phyloP scores from a whole-genome alignment of 2,113 vertebrate genomes.

The Eubucco bourcierii region DNA sequence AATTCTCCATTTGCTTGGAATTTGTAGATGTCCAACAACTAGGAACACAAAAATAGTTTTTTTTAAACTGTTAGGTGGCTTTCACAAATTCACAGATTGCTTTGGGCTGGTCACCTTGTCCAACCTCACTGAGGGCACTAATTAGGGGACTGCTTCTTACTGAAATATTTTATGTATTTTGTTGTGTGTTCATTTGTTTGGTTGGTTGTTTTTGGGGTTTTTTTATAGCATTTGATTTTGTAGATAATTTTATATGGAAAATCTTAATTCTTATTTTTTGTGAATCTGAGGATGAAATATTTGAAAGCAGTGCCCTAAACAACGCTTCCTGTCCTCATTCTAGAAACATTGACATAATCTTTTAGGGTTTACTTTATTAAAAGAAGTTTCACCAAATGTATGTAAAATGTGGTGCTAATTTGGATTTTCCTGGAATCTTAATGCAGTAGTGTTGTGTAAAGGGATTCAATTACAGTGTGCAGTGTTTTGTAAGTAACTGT shows the following conservation, averaged over 20 bases:
- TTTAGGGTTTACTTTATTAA: background rate
- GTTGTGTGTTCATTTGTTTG: background rate
- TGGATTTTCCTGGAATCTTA: conserved; percentile 71
- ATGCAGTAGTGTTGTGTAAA: conserved; percentile 68
- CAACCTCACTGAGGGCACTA: background rate
- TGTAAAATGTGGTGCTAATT: conserved; percentile 66
- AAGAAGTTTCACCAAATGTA: background rate
- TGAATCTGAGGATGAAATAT: background rate
- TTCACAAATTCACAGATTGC: background rate
- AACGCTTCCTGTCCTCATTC: background rate
- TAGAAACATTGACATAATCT: background rate
- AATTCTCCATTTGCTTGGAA: background rate
- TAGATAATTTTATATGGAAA: background rate
- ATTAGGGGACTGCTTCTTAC: background rate
- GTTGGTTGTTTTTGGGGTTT: too few species aligned
- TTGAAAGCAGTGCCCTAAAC: background rate
- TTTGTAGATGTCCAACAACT: background rate
- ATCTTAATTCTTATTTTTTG: background rate
- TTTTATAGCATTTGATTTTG: background rate
- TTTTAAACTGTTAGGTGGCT: background rate
- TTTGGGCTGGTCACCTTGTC: too few species aligned
- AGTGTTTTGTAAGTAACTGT: conserved; percentile 81
- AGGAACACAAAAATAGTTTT: background rate
- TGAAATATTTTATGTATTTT: background rate
- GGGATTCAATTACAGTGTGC: conserved; percentile 79